phyloP scores from a whole-genome alignment of 1,140 invertebrate species.

The Tenebrio molitor region DNA sequence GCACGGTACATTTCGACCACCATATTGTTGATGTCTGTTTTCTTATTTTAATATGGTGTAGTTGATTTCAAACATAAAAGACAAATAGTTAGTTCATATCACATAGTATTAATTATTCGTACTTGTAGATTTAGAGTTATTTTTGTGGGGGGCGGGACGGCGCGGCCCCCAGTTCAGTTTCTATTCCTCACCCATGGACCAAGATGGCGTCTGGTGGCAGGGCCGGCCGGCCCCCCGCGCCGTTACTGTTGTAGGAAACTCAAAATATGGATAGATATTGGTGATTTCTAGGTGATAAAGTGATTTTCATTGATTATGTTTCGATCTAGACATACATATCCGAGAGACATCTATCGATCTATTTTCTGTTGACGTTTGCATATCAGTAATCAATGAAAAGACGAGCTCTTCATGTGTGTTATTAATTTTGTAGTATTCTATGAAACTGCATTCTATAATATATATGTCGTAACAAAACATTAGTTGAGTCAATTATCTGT shows the following conservation, averaged over 20 bases:
- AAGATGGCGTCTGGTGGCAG: slow-evolving; percentile 40
- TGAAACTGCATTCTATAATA: slow-evolving; percentile 61
- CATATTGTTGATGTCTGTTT: slow-evolving; percentile 32
- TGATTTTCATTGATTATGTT: slow-evolving; percentile 50
- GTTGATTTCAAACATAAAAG: slow-evolving; percentile 58
- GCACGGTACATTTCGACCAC: slow-evolving; percentile 33
- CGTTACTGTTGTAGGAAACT: slow-evolving; percentile 59
- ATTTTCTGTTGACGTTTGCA: slow-evolving; percentile 23
- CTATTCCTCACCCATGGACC: slow-evolving; percentile 51
- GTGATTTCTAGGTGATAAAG: slow-evolving; percentile 57
- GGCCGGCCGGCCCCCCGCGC: slow-evolving; percentile 35
- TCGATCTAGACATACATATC: slow-evolving; percentile 17
- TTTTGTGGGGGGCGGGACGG: slow-evolving; percentile 28
- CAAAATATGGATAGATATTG: slow-evolving; percentile 54
- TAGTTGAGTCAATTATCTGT: slow-evolving; percentile 68
- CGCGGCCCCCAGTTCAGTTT: background rate
- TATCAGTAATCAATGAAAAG: slow-evolving; percentile 53
- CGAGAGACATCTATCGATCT: background rate
- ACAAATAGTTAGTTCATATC: slow-evolving; percentile 63
- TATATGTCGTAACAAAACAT: slow-evolving; percentile 66
- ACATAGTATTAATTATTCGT: slow-evolving; percentile 63
- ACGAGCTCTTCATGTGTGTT: slow-evolving; percentile 59
- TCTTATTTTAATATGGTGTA: slow-evolving; percentile 41
- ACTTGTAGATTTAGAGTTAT: slow-evolving; percentile 57
- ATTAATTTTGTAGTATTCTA: slow-evolving; percentile 62